These are phyloP conservation scores for Sorex araneus DNA, from an alignment of 2,113 vertebrate genomes.

Conservation along the genomic window DNA sequence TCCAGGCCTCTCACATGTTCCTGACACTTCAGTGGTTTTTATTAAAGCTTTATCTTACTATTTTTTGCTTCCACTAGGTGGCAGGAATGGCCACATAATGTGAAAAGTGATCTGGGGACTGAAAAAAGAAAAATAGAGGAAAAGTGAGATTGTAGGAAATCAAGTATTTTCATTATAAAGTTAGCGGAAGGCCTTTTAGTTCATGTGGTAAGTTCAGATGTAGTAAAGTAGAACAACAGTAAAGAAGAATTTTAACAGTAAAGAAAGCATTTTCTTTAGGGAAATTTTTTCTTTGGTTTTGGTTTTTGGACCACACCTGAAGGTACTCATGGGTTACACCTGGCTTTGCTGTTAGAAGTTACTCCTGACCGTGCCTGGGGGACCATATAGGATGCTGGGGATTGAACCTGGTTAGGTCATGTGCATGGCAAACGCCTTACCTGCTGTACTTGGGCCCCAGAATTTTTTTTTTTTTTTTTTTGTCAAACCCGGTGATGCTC, in stretches of 20 bases:
- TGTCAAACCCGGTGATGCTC: too few relatives aligned
- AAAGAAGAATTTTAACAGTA: not conserved
- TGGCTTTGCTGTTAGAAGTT: too few relatives aligned
- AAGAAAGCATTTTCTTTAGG: not conserved
- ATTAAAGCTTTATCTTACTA: not conserved
- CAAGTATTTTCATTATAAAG: conserved; percentile 6
- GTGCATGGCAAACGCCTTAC: too few relatives aligned
- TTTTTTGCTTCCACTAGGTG: conserved; percentile 71
- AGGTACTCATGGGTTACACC: too few relatives aligned
- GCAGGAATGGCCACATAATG: conserved; percentile 34
- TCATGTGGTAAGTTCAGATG: conserved; percentile 21
- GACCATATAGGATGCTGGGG: too few relatives aligned
- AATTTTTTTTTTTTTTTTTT: not conserved
- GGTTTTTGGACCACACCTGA: too few relatives aligned
- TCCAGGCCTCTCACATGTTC: too few relatives aligned
- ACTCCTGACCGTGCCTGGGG: too few relatives aligned
- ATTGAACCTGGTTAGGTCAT: too few relatives aligned
- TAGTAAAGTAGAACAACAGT: not conserved
- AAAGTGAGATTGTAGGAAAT: not conserved
- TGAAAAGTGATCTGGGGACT: not conserved
- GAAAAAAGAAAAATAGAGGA: not conserved
- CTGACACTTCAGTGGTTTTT: not conserved
- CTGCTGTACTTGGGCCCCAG: too few relatives aligned
- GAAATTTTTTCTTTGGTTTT: not conserved
- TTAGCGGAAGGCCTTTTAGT: not conserved